Percentiles rank a stretch among this genome's conserved stretches.
phyloP scores from a whole-genome alignment of 2,888 invertebrate genomes.

The Eristalinus sepulchralis region DNA sequence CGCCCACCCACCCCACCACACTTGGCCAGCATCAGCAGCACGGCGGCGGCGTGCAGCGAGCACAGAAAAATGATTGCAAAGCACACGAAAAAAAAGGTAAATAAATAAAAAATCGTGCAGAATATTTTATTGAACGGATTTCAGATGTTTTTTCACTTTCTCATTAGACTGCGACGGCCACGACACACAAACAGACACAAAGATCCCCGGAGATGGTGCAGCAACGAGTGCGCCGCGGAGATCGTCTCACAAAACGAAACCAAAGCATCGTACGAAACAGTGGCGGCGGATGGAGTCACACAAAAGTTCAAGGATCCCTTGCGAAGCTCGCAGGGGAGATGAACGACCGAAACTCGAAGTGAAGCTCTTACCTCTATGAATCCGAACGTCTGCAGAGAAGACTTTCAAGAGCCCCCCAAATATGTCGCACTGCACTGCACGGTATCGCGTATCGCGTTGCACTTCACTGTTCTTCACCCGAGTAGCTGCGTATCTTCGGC shows the following conservation, averaged over 20 bases:
- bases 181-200: neutral
- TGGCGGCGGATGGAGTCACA: slow-evolving; percentile 1
- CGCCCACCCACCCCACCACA: neutral
- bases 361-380: neutral
- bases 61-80: neutral
- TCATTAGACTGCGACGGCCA: slow-evolving; percentile 48
- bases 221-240: neutral
- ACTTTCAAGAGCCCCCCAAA: neutral
- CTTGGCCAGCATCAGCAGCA: slow-evolving; percentile 9
- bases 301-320: slow-evolving; percentile 68
- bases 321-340: slow-evolving; percentile 9
- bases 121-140: slow-evolving; percentile 43
- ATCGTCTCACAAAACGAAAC: slow-evolving; percentile 38
- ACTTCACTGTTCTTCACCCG: neutral
- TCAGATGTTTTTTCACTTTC: slow-evolving; percentile 36
- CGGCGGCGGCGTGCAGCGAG: slow-evolving; percentile 9
- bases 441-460: neutral
- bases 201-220: neutral
- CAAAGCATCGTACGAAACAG: slow-evolving; percentile 16
- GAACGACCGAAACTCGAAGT: slow-evolving; percentile 22
- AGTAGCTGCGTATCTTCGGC: neutral
- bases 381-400: neutral
- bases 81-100: slow-evolving; percentile 18
- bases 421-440: neutral
- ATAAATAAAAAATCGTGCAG: slow-evolving; percentile 62